Conservation (phyloP, 1,140 invertebrate genomes). For the Trichonephila clavata region DNA sequence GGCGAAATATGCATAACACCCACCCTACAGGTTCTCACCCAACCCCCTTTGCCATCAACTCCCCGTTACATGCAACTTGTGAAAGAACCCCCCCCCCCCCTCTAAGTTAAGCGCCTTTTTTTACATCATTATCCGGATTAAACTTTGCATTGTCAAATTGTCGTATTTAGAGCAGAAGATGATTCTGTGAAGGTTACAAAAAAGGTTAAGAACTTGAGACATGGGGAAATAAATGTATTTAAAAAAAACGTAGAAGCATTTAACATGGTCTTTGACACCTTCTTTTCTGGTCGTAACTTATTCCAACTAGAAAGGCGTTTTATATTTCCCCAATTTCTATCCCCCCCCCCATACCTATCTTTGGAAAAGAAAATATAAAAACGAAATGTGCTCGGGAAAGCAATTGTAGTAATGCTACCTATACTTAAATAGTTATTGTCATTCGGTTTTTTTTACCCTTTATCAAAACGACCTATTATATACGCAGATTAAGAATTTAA, state of each 20-base stretch:
- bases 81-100: not conserved
- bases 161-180: slow-evolving; percentile 55
- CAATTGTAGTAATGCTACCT: not conserved
- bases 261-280: slow-evolving; percentile 46
- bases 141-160: slow-evolving; percentile 7
- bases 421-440: not conserved
- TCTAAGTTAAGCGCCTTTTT: no score
- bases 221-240: not conserved
- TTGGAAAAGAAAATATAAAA: not conserved
- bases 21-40: no score
- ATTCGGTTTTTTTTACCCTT: not conserved
- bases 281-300: not conserved
- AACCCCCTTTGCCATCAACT: not conserved
- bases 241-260: not conserved
- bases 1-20: not conserved
- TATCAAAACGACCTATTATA: not conserved
- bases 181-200: not conserved
- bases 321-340: not conserved
- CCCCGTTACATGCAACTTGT: not conserved
- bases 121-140: slow-evolving; percentile 49
- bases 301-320: not conserved
- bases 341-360: not conserved
- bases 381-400: not conserved
- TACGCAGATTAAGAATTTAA: not conserved
- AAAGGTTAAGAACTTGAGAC: not conserved